These are phyloP conservation scores for Hydropotes inermis DNA, from an alignment of 2,113 vertebrate genomes.

Conservation along the genomic window DNA sequence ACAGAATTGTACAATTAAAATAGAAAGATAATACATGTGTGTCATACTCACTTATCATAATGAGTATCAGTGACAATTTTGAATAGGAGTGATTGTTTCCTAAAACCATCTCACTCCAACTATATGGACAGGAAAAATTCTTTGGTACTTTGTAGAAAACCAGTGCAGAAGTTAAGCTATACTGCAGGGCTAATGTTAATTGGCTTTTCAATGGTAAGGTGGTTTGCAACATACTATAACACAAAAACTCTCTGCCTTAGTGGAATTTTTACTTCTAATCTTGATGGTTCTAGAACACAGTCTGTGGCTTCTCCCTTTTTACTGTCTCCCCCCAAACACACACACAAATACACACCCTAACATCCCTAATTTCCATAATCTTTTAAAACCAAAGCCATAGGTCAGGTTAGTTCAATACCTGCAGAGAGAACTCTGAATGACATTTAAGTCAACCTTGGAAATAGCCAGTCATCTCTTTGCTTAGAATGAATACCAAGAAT, in stretches of 20 bases:
- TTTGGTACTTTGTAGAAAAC: constrained; percentile 65
- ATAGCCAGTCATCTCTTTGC: constrained; percentile 39
- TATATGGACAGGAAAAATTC: constrained; percentile 61
- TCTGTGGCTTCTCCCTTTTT: not conserved
- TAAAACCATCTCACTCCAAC: constrained; percentile 68
- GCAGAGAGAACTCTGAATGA: constrained; percentile 51
- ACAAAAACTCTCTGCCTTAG: constrained; percentile 11
- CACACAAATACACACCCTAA: not conserved
- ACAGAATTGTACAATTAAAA: constrained; percentile 53
- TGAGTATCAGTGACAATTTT: constrained; percentile 54
- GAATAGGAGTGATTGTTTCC: constrained; percentile 58
- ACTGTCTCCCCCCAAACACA: not conserved
- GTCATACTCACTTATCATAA: constrained; percentile 62
- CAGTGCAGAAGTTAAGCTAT: constrained; percentile 52
- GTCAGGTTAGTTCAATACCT: constrained; percentile 58
- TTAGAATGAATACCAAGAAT: constrained; percentile 57
- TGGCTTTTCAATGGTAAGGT: constrained; percentile 63
- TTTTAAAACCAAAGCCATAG: constrained; percentile 63
- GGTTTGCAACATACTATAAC: constrained; percentile 50
- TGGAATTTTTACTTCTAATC: constrained; percentile 21
- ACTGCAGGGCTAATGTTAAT: constrained; percentile 48
- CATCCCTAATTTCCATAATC: constrained; percentile 54
- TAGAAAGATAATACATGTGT: not conserved
- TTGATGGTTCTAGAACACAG: not conserved
- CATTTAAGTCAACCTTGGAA: constrained; percentile 65